These are phyloP conservation scores for Sepiola atlantica DNA, from an alignment of 2,888 invertebrate genomes.

Conservation along the genomic window DNA sequence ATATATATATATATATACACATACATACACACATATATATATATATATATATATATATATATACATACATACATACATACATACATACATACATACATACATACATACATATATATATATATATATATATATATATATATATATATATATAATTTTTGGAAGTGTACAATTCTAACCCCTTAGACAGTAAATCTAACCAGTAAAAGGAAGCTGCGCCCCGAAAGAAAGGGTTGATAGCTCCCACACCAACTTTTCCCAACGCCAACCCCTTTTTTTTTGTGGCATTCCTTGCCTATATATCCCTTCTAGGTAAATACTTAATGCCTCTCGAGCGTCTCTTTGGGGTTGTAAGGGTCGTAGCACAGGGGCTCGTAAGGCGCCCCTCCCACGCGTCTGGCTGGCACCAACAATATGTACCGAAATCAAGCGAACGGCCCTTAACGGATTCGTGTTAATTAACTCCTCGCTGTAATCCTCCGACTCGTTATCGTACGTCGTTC, in stretches of 20 bases:
- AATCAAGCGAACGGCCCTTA: neutral
- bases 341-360: neutral
- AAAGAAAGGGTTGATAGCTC: neutral
- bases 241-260: neutral
- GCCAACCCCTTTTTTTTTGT: neutral
- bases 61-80: too few species aligned
- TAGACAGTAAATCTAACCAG: constrained; percentile 8
- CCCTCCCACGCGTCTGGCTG: constrained; percentile 10
- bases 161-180: neutral
- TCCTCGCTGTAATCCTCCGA: neutral
- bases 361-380: neutral
- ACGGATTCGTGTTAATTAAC: constrained; percentile 4
- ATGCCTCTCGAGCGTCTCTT: neutral
- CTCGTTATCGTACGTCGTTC: neutral
- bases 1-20: too few species aligned
- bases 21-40: too few species aligned
- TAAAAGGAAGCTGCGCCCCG: neutral
- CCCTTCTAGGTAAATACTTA: constrained; percentile 21
- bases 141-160: neutral
- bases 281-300: neutral
- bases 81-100: too few species aligned
- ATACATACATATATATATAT: too few species aligned
- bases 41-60: too few species aligned
- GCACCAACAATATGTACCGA: constrained; percentile 32
- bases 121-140: neutral